Evolutionary conservation across 2,113 vertebrate species (phyloP).

Genomic region (Galemys pyrenaicus): DNA sequence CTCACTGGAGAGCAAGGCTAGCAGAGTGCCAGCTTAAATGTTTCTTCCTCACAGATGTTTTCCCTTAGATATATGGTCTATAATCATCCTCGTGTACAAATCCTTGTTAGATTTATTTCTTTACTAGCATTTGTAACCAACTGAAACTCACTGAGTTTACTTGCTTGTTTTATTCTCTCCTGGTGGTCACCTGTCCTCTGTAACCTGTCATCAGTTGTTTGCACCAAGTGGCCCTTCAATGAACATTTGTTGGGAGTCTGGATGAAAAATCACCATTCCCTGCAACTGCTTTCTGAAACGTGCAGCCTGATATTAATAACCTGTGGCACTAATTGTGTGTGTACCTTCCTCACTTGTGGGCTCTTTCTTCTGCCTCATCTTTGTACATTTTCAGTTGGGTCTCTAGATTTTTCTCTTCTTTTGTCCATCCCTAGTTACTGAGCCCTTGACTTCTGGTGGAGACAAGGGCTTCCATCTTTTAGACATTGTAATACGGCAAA

Average conservation of each 20-base stretch:
- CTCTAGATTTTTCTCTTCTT: no score
- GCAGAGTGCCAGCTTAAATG: not conserved
- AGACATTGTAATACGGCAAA: not conserved
- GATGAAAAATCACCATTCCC: not conserved
- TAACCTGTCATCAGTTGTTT: not conserved
- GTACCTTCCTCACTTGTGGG: no score
- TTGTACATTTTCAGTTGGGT: not conserved
- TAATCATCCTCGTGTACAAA: rapidly evolving
- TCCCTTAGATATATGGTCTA: not conserved
- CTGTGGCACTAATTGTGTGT: no score
- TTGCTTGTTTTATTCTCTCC: not conserved
- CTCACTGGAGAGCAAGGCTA: not conserved
- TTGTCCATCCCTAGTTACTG: not conserved
- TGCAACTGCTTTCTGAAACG: not conserved
- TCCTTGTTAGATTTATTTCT: not conserved
- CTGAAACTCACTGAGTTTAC: not conserved
- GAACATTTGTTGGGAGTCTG: not conserved
- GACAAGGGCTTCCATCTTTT: not conserved
- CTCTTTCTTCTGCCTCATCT: not conserved
- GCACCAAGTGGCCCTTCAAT: not conserved
- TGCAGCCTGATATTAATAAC: no score
- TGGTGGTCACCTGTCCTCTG: not conserved
- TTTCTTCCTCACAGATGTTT: not conserved
- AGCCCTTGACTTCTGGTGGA: no score
- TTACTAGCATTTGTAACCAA: not conserved